Evolutionary conservation across 1,140 invertebrate species (phyloP).

Genomic region (Hycleus phaleratus): DNA sequence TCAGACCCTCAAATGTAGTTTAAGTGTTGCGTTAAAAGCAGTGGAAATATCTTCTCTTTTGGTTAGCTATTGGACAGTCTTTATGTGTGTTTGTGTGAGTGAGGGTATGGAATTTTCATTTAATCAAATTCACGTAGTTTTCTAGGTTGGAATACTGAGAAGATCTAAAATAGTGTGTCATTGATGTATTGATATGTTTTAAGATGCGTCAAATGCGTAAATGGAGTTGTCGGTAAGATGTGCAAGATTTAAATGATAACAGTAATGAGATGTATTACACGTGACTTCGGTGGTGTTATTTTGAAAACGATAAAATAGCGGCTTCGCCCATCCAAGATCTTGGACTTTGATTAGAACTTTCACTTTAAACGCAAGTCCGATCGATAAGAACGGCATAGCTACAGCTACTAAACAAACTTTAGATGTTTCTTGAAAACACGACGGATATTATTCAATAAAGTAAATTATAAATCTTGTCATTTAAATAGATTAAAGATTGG

Average conservation of each 20-base stretch:
- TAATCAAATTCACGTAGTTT: no score
- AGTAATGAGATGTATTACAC: slow-evolving; percentile 15
- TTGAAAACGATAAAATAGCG: slow-evolving; percentile 7
- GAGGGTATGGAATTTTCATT: no score
- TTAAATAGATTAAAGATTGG: slow-evolving; percentile 14
- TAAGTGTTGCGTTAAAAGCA: no score
- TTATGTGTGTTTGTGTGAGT: no score
- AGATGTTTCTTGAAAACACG: slow-evolving; percentile 15
- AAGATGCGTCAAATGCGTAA: not conserved
- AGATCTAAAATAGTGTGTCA: not conserved
- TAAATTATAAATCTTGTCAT: slow-evolving; percentile 25
- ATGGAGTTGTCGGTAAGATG: slow-evolving; percentile 11
- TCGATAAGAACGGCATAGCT: slow-evolving; percentile 8
- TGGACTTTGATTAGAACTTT: slow-evolving; percentile 14
- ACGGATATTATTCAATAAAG: slow-evolving; percentile 18
- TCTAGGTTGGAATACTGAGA: no score
- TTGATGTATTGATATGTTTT: slow-evolving; percentile 10
- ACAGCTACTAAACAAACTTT: slow-evolving; percentile 7
- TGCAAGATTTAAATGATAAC: slow-evolving; percentile 8
- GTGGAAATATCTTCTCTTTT: no score
- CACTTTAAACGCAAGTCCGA: slow-evolving; percentile 11
- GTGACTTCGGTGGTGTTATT: slow-evolving; percentile 9
- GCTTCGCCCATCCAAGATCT: slow-evolving; percentile 8
- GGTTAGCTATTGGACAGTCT: no score
- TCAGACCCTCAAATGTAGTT: no score